These are phyloP conservation scores for Antheraea pernyi DNA, from an alignment of 1,140 invertebrate genomes.

Conservation along the genomic window DNA sequence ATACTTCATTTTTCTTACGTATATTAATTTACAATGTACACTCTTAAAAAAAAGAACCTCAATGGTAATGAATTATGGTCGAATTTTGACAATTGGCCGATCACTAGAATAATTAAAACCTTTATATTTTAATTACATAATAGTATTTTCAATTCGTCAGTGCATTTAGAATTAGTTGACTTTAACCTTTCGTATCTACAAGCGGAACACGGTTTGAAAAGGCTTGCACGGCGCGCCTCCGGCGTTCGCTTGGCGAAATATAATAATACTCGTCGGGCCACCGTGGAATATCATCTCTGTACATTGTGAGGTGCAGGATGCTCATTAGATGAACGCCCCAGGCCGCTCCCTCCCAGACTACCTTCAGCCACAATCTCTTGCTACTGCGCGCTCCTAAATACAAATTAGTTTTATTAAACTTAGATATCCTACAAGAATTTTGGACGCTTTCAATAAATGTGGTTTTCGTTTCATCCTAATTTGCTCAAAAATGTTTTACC, in stretches of 20 bases:
- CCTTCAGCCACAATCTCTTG: conserved; percentile 34
- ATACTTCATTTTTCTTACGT: too few relatives aligned
- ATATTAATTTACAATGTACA: too few relatives aligned
- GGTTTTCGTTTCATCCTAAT: neutral
- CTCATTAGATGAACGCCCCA: conserved; percentile 69
- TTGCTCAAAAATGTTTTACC: neutral
- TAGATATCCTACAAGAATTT: conserved; percentile 16
- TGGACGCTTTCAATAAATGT: conserved; percentile 14
- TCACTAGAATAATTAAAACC: too few relatives aligned
- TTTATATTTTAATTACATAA: neutral
- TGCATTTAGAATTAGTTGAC: conserved; percentile 51
- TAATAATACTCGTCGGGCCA: conserved; percentile 67
- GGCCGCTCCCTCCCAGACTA: conserved; percentile 40
- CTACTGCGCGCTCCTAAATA: conserved; percentile 38
- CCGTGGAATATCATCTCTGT: conserved; percentile 67
- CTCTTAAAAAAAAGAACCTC: too few relatives aligned
- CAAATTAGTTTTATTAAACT: conserved; percentile 68
- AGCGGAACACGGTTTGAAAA: conserved; percentile 62
- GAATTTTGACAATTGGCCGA: too few relatives aligned
- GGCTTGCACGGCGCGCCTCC: conserved; percentile 52
- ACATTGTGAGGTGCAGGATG: conserved; percentile 70
- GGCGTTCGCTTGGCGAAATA: conserved; percentile 57
- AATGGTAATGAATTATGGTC: too few relatives aligned
- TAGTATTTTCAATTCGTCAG: conserved; percentile 20
- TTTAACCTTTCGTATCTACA: conserved; percentile 46